These are phyloP conservation scores for Drosophila bocqueti DNA, from an alignment of 1,140 invertebrate species.

Conservation along the genomic window DNA sequence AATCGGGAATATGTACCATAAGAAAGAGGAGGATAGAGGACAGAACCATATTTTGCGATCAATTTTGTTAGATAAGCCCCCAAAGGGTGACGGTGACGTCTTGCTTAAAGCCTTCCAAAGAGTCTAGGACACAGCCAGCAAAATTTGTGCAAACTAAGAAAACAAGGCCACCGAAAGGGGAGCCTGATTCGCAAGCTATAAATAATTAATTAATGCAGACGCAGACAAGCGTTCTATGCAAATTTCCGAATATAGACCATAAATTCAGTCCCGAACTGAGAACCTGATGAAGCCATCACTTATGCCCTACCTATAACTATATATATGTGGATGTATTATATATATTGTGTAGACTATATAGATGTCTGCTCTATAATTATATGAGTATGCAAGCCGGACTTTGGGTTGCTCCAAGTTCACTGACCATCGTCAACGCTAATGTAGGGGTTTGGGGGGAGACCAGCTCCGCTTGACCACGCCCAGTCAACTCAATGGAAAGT, in stretches of 20 bases:
- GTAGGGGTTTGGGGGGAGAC: not conserved
- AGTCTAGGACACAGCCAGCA: constrained; percentile 30
- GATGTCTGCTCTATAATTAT: constrained; percentile 13
- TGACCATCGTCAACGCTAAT: constrained; percentile 49
- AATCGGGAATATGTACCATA: constrained; percentile 15
- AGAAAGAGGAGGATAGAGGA: constrained; percentile 2
- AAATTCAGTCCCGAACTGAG: constrained; percentile 59
- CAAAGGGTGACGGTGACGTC: constrained; percentile 44
- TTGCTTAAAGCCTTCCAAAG: constrained; percentile 19
- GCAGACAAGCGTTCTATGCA: constrained; percentile 68
- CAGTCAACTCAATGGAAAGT: constrained; percentile 40
- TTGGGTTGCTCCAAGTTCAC: constrained; percentile 59
- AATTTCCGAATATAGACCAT: constrained; percentile 81
- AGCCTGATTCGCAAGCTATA: constrained; percentile 71
- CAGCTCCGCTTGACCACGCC: constrained; percentile 64
- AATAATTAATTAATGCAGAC: constrained; percentile 81
- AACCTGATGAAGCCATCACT: constrained; percentile 71
- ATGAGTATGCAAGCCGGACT: constrained; percentile 1
- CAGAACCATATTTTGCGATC: constrained; percentile 76
- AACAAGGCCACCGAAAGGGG: constrained; percentile 34
- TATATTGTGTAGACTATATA: not conserved
- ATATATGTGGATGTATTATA: not conserved
- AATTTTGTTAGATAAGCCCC: constrained; percentile 69
- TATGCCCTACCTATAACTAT: constrained; percentile 28
- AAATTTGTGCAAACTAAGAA: constrained; percentile 65